phyloP scores from a whole-genome alignment of 2,113 vertebrate species.

The Casuarius casuarius region DNA sequence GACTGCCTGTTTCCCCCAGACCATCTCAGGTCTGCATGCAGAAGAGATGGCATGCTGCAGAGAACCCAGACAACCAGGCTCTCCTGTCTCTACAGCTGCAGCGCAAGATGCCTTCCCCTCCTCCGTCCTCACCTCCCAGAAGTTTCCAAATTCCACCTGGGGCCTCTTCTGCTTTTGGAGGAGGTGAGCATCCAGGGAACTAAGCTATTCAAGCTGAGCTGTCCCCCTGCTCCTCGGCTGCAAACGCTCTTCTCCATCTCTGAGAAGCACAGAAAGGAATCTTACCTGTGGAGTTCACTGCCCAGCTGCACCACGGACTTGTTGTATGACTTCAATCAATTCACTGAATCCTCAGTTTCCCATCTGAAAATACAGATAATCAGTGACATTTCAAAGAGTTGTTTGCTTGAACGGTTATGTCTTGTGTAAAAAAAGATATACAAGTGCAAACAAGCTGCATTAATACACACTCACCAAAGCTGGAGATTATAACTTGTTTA shows the following conservation, averaged over 20 bases:
- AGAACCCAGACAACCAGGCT: not conserved
- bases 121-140: fast-evolving
- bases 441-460: not conserved
- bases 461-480: not conserved
- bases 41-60: not conserved
- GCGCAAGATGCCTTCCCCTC: not conserved
- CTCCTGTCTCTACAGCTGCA: too few relatives aligned
- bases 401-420: fast-evolving
- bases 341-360: not conserved
- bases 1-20: not conserved
- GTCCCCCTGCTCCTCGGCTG: fast-evolving
- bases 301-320: not conserved
- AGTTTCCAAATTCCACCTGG: not conserved
- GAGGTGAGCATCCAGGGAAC: fast-evolving
- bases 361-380: not conserved
- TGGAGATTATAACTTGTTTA: not conserved
- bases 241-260: not conserved
- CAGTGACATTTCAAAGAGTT: not conserved
- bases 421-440: not conserved
- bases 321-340: fast-evolving
- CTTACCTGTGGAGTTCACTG: not conserved
- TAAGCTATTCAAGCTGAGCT: not conserved
- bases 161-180: not conserved
- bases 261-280: not conserved
- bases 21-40: not conserved